phyloP scores from a whole-genome alignment of 2,797 vertebrate species.

The Hirundo rustica region DNA sequence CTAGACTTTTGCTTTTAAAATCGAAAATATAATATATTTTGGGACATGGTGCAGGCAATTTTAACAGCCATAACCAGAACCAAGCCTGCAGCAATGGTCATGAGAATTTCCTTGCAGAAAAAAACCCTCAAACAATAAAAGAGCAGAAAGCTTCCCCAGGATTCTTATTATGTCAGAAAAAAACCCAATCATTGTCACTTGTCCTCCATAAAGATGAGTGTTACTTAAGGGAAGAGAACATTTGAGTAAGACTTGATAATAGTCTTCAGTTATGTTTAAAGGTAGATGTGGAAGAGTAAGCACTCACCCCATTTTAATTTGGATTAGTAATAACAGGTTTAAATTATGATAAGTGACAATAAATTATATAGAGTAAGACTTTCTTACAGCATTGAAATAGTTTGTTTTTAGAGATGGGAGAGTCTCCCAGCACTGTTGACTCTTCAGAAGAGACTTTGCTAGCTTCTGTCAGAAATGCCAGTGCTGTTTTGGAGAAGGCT shows the following conservation, averaged over 20 bases:
- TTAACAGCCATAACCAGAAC: not conserved
- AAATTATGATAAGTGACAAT: not conserved
- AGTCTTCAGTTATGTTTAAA: not conserved
- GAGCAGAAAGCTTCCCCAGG: not conserved
- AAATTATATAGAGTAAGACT: not conserved
- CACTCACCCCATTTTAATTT: not conserved
- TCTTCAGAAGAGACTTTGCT: not conserved
- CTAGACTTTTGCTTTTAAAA: not conserved
- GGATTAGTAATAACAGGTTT: not conserved
- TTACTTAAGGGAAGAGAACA: not conserved
- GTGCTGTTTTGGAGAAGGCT: not conserved
- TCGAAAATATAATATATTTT: not conserved
- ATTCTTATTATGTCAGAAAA: not conserved
- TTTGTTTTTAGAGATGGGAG: not conserved
- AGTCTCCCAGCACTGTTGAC: not conserved
- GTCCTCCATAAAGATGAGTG: not conserved
- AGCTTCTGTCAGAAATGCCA: not conserved
- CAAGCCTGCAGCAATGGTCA: not conserved
- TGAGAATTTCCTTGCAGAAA: not conserved
- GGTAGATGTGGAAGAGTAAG: not conserved
- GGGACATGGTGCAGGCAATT: not conserved
- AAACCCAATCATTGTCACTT: not conserved
- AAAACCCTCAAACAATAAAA: not conserved
- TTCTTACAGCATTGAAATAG: not conserved
- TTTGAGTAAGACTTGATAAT: not conserved